phyloP scores from a whole-genome alignment of 2,797 vertebrate species.

The Trichosurus vulpecula region DNA sequence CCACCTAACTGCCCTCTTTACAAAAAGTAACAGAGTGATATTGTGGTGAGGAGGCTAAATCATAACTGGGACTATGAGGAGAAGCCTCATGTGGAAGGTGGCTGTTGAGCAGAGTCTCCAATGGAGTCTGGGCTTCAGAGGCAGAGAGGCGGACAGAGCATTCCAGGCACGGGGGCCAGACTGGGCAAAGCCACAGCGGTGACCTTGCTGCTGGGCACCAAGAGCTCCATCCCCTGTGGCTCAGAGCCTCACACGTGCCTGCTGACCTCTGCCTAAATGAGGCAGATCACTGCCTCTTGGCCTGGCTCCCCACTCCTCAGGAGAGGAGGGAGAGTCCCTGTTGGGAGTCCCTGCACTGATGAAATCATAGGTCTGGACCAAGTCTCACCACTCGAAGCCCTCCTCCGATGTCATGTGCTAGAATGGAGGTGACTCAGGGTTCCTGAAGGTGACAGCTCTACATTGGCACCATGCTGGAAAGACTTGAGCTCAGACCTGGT shows the following conservation, averaged over 20 bases:
- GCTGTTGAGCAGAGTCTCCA: neutral
- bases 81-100: neutral
- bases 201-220: too few relatives aligned
- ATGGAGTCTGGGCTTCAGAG: neutral
- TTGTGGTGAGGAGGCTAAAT: neutral
- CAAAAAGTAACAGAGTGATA: neutral
- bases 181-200: neutral
- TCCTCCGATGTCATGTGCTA: neutral
- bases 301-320: neutral
- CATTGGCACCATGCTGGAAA: too few relatives aligned
- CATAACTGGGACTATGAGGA: neutral
- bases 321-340: too few relatives aligned
- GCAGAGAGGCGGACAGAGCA: neutral
- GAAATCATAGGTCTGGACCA: neutral
- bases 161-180: neutral
- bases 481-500: neutral
- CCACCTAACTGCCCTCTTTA: neutral
- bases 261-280: too few relatives aligned
- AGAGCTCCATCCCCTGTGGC: neutral
- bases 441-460: neutral
- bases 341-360: neutral
- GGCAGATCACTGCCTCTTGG: too few relatives aligned
- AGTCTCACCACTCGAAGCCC: too few relatives aligned
- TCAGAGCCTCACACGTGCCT: neutral
- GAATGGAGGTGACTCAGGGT: neutral